Conservation (phyloP, 2,113 vertebrate genomes). For the Phaethon lepturus region DNA sequence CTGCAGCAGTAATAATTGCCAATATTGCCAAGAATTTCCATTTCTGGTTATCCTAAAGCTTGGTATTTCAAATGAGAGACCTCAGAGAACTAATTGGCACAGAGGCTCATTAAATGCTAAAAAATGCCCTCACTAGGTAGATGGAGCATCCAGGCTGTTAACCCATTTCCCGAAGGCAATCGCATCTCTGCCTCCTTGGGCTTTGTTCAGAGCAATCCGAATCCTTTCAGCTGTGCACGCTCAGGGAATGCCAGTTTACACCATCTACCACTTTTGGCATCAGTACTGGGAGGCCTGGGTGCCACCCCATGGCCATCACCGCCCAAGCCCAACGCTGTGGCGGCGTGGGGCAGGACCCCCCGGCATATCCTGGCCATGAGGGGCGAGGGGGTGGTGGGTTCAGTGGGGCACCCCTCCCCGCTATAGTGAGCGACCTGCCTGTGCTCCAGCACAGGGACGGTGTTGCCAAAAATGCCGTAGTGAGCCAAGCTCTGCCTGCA, state of each 20-base stretch:
- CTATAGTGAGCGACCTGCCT: neutral
- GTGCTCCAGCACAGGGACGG: neutral
- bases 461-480: rapidly evolving
- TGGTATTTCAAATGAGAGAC: slow-evolving; percentile 6
- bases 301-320: neutral
- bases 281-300: neutral
- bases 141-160: neutral
- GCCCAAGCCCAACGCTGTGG: neutral
- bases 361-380: rapidly evolving
- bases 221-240: neutral
- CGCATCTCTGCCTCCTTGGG: neutral
- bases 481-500: neutral
- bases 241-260: neutral
- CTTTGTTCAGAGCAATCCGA: neutral
- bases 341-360: neutral
- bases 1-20: neutral
- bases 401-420: neutral
- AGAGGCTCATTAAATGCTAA: slow-evolving; percentile 23
- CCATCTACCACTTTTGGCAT: neutral
- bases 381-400: neutral
- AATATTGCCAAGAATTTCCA: neutral
- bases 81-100: slow-evolving; percentile 38
- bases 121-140: neutral
- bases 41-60: slow-evolving; percentile 22
- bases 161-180: slow-evolving; percentile 24